Conservation (phyloP, 92 coral and sea anemone genomes). For the Bergia sp. region DNA sequence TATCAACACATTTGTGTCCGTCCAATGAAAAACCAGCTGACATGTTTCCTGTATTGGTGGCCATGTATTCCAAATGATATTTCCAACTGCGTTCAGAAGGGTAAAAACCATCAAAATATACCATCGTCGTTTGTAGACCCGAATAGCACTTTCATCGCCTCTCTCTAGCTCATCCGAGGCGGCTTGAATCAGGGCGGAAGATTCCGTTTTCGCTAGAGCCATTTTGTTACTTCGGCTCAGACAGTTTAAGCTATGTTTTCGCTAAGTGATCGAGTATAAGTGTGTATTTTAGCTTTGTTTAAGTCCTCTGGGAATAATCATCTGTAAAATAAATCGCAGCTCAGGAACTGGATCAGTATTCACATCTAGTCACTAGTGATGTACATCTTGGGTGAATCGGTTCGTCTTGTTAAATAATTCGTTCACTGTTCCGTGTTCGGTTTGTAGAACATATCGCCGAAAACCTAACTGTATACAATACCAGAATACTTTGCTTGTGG, state of each 20-base stretch:
- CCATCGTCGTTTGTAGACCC: constrained; percentile 87
- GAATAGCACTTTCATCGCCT: constrained; percentile 19
- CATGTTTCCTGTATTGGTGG: constrained; percentile 96
- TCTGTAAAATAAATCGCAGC: neutral
- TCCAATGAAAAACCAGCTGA: constrained; percentile 90
- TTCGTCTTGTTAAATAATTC: neutral
- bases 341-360: neutral
- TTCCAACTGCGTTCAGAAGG: constrained; percentile 74
- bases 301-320: neutral
- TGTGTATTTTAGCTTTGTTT: neutral
- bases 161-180: neutral
- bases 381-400: neutral
- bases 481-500: neutral
- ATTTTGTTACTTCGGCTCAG: neutral
- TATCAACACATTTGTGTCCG: constrained; percentile 76
- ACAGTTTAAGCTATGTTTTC: neutral
- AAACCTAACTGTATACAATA: too few relatives aligned
- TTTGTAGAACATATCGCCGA: neutral
- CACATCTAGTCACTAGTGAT: too few relatives aligned
- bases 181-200: constrained; percentile 37
- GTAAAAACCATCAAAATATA: constrained; percentile 81
- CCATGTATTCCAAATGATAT: constrained; percentile 96
- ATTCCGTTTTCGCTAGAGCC: neutral
- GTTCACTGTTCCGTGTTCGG: too few relatives aligned
- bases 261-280: too few relatives aligned